Evolutionary conservation across 2,797 vertebrate genomes (phyloP).

Genomic region (Remorina albescens): DNA sequence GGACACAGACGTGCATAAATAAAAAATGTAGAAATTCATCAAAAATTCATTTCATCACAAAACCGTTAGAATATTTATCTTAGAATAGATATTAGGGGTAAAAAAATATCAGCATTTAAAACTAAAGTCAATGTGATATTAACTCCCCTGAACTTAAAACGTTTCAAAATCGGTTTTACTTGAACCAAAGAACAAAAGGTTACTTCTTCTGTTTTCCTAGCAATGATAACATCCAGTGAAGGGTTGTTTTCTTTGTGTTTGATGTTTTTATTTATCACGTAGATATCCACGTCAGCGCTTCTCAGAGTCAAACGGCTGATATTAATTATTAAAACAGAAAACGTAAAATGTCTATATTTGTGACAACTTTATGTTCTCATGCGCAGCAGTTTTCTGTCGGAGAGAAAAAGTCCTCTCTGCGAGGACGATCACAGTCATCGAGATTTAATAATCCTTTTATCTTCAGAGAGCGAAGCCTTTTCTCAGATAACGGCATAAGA

Average conservation of each 20-base stretch:
- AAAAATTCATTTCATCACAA: no score
- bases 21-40: no score
- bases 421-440: constrained; percentile 24
- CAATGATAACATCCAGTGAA: neutral
- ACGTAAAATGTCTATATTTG: constrained; percentile 24
- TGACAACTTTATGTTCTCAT: constrained; percentile 26
- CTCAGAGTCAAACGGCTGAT: constrained; percentile 26
- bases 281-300: constrained; percentile 7
- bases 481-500: constrained; percentile 20
- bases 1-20: no score
- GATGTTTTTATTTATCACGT: constrained; percentile 10
- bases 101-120: no score
- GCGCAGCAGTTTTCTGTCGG: constrained; percentile 3
- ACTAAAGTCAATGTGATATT: no score
- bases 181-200: no score
- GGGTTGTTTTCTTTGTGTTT: neutral
- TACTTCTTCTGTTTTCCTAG: no score
- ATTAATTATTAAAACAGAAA: constrained; percentile 22
- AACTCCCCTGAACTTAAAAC: no score
- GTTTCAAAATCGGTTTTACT: no score
- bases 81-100: no score
- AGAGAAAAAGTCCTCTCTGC: neutral
- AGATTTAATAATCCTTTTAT: constrained; percentile 54
- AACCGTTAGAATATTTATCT: no score
- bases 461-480: constrained; percentile 9